A percentile compares a stretch with the other conserved stretches of the same genome.
Conservation (phyloP, 2,888 invertebrate species). For the Synanthedon andrenaeformis region DNA sequence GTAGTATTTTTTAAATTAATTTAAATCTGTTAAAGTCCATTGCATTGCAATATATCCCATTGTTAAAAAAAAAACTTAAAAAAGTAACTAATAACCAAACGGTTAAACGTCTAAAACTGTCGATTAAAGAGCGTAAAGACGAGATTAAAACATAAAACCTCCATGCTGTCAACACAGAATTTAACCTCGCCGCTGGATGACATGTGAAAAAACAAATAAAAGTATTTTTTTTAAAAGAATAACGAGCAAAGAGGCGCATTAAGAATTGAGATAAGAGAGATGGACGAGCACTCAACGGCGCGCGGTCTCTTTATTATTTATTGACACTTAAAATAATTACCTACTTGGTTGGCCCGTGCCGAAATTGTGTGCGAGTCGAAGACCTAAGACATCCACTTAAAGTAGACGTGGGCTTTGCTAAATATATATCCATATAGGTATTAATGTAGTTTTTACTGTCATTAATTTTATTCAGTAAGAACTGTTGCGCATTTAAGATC, state of each 20-base stretch:
- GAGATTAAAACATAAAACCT: conserved; percentile 69
- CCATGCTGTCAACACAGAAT: conserved; percentile 64
- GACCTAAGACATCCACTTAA: conserved; percentile 18
- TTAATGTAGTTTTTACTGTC: no score
- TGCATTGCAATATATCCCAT: no score
- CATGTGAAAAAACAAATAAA: conserved; percentile 50
- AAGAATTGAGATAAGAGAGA: conserved; percentile 69
- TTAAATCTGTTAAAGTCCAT: no score
- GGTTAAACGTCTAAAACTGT: not conserved
- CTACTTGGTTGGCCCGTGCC: conserved; percentile 62
- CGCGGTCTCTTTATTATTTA: conserved; percentile 67
- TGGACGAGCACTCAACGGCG: conserved; percentile 65
- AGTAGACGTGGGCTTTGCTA: no score
- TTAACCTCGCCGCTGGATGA: conserved; percentile 54
- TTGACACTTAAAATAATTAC: conserved; percentile 71
- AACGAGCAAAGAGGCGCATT: conserved; percentile 67
- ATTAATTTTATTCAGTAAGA: no score
- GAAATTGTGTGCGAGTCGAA: conserved; percentile 30
- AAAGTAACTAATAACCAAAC: not conserved
- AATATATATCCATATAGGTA: no score
- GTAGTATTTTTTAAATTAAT: no score
- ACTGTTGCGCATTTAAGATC: no score
- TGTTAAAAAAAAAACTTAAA: not conserved
- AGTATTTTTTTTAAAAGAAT: conserved; percentile 42
- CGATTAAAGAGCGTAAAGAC: conserved; percentile 39